A percentile compares a stretch with the other conserved stretches of the same genome.
Conservation (phyloP, 2,888 invertebrate genomes). For the Calameuta pallipes region DNA sequence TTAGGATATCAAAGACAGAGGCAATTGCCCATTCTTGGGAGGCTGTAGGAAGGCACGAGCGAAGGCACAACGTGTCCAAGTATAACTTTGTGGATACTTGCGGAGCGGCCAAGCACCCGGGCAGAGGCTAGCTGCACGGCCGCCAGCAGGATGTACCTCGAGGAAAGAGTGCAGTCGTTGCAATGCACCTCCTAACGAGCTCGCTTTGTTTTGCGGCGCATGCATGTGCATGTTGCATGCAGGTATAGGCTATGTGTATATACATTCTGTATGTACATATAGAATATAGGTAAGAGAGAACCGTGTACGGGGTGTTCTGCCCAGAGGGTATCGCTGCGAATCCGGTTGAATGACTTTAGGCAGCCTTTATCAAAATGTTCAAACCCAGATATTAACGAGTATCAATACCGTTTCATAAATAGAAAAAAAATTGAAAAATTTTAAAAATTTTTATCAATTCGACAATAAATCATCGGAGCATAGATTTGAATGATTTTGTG, state of each 20-base stretch:
- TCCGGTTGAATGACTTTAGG: neutral
- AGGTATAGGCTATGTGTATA: slow-evolving; percentile 31
- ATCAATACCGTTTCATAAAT: neutral
- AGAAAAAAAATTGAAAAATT: neutral
- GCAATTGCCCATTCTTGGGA: neutral
- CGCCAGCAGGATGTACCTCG: slow-evolving; percentile 47
- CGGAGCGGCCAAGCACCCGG: slow-evolving; percentile 32
- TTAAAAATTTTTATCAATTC: neutral
- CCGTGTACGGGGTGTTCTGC: slow-evolving; percentile 51
- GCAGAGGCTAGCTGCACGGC: slow-evolving; percentile 28
- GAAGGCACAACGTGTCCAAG: slow-evolving; percentile 31
- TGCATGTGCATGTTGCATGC: slow-evolving; percentile 49
- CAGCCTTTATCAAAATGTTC: neutral
- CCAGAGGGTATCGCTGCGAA: slow-evolving; percentile 12
- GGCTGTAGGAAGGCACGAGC: neutral
- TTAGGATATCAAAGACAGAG: neutral
- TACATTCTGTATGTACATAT: slow-evolving; percentile 42
- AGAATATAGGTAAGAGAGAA: slow-evolving; percentile 40
- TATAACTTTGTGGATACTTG: slow-evolving; percentile 41
- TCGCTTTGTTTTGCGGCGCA: slow-evolving; percentile 64
- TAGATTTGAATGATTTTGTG: neutral
- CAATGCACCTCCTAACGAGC: slow-evolving; percentile 65
- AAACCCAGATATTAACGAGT: neutral
- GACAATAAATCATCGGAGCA: neutral
- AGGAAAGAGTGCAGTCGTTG: slow-evolving; percentile 57